Evolutionary conservation across 53 echinoderm and acorn worm species (phyloP), one percentile per base, ranked within the genome.

Genomic region (Arbacia lixula): DNA sequence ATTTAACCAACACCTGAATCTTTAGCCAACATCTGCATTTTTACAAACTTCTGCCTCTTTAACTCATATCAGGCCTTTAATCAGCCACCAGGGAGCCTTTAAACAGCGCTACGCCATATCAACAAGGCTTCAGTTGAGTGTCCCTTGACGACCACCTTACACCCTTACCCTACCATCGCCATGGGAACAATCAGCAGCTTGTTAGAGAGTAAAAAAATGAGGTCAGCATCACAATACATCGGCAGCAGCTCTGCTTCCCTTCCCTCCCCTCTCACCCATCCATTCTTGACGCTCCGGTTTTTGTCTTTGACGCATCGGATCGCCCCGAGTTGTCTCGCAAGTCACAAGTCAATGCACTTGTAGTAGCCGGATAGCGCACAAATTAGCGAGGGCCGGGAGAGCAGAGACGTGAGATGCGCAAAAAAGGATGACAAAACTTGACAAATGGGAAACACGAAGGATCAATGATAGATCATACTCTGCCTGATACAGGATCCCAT

Each of bases 301-400:
- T n/a, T n/a, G n/a, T n/a, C n/a, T n/a, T n/a, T n/a, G n/a, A n/a
- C 22, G 38, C 36, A 66, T 36, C 37, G 66, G 66, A 66, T 66
- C 66, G 66, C 66, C 66, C 9, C 25, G 38, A 38, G 66, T 36
- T 38, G 35, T 63, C 31, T 63, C 63, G 68, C 40, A 71, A 71
- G 71, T 71, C 71, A 43, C 71, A 71, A 71, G 71, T 71, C 71
- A 71, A 12, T 71, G 71, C 71, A 71, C 71, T 71, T 71, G 71
- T 71, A 42, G 71, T 41, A 37, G 66, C 66, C 66, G 20, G 36
- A 66, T 66, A 36, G 21, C 19, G 11, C 66, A 38, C 66, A 66
- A 66, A 66, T 66, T 66, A 66, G 66, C 22, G 66, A 66, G 37
- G 38, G 66, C 66, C 21, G 38, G 38, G 22, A n/a, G 66, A 66